A percentile compares a stretch with the other conserved stretches of the same genome.
These are phyloP conservation scores for Heterotilapia buettikoferi DNA, from an alignment of 2,113 vertebrate genomes.

Conservation along the genomic window DNA sequence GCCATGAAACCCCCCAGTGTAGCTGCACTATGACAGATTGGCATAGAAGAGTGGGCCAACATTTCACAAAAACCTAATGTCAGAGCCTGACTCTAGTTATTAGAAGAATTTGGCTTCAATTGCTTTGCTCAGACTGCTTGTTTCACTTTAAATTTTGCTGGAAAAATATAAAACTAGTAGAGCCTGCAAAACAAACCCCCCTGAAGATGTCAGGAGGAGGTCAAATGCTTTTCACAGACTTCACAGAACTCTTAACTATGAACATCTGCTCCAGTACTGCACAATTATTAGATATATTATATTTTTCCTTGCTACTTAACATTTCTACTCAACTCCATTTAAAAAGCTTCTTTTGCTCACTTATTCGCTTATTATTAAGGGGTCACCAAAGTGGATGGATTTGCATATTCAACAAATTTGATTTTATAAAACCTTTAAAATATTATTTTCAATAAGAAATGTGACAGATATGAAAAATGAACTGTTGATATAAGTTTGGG, in stretches of 20 bases:
- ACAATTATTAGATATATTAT: background rate
- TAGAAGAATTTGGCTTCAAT: background rate
- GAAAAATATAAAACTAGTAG: background rate
- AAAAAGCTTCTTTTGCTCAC: background rate
- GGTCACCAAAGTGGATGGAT: background rate
- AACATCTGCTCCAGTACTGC: background rate
- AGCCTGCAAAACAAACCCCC: rapidly evolving
- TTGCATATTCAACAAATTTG: background rate
- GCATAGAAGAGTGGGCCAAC: background rate
- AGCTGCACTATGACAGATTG: background rate
- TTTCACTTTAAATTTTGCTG: background rate
- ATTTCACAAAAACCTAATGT: background rate
- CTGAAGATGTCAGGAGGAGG: background rate
- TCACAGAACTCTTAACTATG: background rate
- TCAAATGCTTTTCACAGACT: background rate
- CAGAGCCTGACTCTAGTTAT: background rate
- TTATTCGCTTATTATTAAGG: background rate
- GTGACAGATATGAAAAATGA: background rate
- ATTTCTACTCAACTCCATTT: background rate
- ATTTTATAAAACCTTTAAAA: background rate
- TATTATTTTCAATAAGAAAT: background rate
- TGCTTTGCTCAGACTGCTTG: background rate
- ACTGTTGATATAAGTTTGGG: background rate
- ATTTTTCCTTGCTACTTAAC: background rate
- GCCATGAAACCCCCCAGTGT: background rate